Conservation (phyloP, 1,140 invertebrate species). For the Doryteuthis pealeii region DNA sequence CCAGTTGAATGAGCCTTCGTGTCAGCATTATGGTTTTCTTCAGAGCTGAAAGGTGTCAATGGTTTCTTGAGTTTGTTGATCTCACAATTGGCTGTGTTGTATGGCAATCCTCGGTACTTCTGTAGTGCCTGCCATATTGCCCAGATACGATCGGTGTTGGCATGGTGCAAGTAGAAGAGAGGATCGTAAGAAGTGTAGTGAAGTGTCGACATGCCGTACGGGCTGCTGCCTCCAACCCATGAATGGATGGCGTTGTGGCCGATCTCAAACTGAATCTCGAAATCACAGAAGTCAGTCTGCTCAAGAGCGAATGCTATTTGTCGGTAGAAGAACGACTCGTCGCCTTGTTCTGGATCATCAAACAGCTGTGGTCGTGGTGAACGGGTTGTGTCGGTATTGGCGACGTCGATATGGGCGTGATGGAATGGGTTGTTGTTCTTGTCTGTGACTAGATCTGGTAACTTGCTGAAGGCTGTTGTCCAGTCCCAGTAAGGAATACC, state of each 20-base stretch:
- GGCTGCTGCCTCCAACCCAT: constrained; percentile 27
- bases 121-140: constrained; percentile 22
- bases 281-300: constrained; percentile 33
- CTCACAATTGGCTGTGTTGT: constrained; percentile 26
- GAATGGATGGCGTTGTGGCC: constrained; percentile 32
- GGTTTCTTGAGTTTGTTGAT: constrained; percentile 15
- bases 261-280: constrained; percentile 29
- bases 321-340: constrained; percentile 17
- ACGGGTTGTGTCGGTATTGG: constrained; percentile 16
- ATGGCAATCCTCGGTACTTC: constrained; percentile 26
- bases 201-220: constrained; percentile 33
- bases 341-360: not conserved
- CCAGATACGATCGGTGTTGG: constrained; percentile 10
- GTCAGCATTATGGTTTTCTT: not conserved
- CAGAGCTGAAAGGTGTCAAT: constrained; percentile 2
- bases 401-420: constrained; percentile 17
- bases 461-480: constrained; percentile 19
- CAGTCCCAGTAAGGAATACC: constrained; percentile 14
- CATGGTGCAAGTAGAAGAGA: constrained; percentile 29
- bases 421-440: constrained; percentile 28
- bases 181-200: constrained; percentile 35
- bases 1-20: not conserved
- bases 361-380: constrained; percentile 13
- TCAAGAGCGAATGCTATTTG: constrained; percentile 27
- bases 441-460: constrained; percentile 24